Evolutionary conservation across 2,113 vertebrate genomes (phyloP), one percentile per base, ranked within the genome.

Genomic region (Capra hircus): DNA sequence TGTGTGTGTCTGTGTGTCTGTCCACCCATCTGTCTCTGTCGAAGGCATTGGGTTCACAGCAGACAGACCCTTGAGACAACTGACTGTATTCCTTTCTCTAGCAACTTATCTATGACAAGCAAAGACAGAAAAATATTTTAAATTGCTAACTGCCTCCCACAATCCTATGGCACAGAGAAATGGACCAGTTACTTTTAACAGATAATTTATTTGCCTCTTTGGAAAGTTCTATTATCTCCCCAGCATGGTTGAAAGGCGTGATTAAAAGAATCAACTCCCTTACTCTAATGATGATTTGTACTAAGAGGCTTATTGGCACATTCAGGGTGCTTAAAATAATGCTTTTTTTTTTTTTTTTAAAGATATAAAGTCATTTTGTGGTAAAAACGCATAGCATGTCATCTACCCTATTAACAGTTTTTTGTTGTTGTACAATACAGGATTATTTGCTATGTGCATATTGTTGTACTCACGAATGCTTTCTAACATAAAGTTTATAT

Each of bases 301-400:
- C 30, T 17, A 33, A 94, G 52, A 87, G 62, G 94, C 92, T 91
- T 90, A 91, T 81, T 97, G 97, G 90, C 94, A 98, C 94, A 92
- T 91, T 91, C 95, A 71, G 43, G 30, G 82, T 97, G 94, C 83
- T 98, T 97, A 97, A 98, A 97, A 99, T 95, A 98, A 96, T 98
- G 90, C 50, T 98, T 97, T 50, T 50, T 14, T 50, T 50, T 14
- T 50, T 50, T 50, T 50, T 50, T 36, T 36, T n/a, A 98, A 98
- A 77, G 53, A 96, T 57, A 97, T 2, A 19, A 15, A 13, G 92
- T 60, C 62, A 97, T 53, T 82, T 28, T 88, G 40, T 77, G 67
- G 45, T 87, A 45, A 97, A 88, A 74, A 59, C 53, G 71, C 3
- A 19, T 23, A 62, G 45, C 83, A 36, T 55, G 30, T 57, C n/a